Conservation (phyloP, 2,113 vertebrate genomes). For the Barbus barbus region DNA sequence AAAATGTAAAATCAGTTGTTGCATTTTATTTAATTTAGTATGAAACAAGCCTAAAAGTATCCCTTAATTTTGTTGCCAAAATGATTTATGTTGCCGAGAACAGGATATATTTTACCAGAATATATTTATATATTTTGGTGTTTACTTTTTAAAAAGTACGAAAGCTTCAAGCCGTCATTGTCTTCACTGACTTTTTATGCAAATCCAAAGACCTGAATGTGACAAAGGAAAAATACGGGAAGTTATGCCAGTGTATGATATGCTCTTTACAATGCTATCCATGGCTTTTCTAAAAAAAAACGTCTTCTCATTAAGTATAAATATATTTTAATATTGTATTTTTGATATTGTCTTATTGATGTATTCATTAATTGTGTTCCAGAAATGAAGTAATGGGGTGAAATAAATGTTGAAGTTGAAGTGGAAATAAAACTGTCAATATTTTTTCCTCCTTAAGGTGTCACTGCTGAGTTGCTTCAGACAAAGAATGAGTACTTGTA, state of each 20-base stretch:
- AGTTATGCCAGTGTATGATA: not conserved
- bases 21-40: not conserved
- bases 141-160: not conserved
- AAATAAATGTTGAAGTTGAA: not conserved
- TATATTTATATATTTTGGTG: not conserved
- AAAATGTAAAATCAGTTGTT: not conserved
- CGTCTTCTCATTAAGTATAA: not conserved
- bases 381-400: constrained; percentile 2
- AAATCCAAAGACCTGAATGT: not conserved
- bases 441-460: constrained; percentile 33
- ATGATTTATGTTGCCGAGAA: not conserved
- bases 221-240: not conserved
- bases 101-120: not conserved
- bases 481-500: not conserved
- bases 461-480: not conserved
- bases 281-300: not conserved
- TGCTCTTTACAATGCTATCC: not conserved
- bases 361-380: not conserved
- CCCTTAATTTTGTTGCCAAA: not conserved
- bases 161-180: not conserved
- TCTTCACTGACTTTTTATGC: not conserved
- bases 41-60: not conserved
- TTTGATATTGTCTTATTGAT: not conserved
- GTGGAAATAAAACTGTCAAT: constrained; percentile 27
- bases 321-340: not conserved